A percentile compares a stretch with the other conserved stretches of the same genome.
These are phyloP conservation scores for Kryptolebias ocellatus DNA, from an alignment of 2,797 vertebrate species.

Conservation along the genomic window DNA sequence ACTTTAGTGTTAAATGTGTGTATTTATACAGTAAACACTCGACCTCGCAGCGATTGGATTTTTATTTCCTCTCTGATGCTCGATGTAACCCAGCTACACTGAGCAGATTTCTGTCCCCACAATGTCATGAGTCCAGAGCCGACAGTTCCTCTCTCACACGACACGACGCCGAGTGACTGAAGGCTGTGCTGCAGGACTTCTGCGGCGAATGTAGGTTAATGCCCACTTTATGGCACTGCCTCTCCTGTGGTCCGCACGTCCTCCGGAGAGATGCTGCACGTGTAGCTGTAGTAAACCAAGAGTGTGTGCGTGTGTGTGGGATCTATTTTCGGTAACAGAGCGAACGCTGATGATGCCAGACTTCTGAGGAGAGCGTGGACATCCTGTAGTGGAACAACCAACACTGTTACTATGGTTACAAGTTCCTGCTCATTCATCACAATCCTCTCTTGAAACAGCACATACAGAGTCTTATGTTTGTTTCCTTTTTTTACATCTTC, in stretches of 20 bases:
- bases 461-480: conserved; percentile 6
- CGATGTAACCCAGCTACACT: conserved; percentile 1
- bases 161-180: conserved; percentile 17
- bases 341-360: conserved; percentile 44
- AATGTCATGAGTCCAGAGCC: conserved; percentile 13
- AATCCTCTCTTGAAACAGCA: conserved; percentile 16
- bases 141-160: conserved; percentile 4
- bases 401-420: conserved; percentile 68
- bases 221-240: conserved; percentile 62
- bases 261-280: conserved; percentile 30
- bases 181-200: conserved; percentile 52
- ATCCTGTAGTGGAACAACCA: conserved; percentile 38
- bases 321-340: conserved; percentile 64
- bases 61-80: conserved; percentile 1
- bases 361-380: conserved; percentile 46
- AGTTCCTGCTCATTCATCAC: conserved; percentile 39
- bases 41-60: neutral
- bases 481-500: neutral
- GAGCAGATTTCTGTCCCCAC: conserved; percentile 22
- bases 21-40: neutral
- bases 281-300: conserved; percentile 8
- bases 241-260: conserved; percentile 37
- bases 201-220: conserved; percentile 75
- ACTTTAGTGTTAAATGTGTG: too few relatives aligned
- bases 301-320: conserved; percentile 1